phyloP scores from a whole-genome alignment of 2,113 vertebrate species.

The Gasterosteus aculeatus region DNA sequence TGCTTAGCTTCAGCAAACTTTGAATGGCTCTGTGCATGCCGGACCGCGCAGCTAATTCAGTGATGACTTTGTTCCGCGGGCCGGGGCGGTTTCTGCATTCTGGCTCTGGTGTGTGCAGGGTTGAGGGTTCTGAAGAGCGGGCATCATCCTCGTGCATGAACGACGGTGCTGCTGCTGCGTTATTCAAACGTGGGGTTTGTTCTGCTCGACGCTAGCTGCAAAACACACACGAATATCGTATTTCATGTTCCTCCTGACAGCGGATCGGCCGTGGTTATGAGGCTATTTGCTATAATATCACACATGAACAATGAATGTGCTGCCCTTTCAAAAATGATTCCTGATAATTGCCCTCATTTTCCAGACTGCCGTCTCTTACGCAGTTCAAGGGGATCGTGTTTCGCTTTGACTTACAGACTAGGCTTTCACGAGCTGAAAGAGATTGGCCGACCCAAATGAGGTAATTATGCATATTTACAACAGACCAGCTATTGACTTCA shows the following conservation, averaged over 20 bases:
- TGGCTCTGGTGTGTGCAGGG: not conserved
- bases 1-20: slow-evolving; percentile 19
- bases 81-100: slow-evolving; percentile 2
- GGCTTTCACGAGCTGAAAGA: slow-evolving; percentile 3
- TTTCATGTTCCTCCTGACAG: not conserved
- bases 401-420: slow-evolving; percentile 18
- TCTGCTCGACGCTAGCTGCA: not conserved
- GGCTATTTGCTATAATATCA: not conserved
- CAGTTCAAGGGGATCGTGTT: not conserved
- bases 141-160: not conserved
- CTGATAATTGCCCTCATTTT: slow-evolving; percentile 26
- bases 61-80: too few species aligned
- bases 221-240: not conserved
- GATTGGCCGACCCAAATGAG: not conserved
- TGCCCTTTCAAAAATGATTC: not conserved
- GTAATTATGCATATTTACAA: slow-evolving; percentile 33
- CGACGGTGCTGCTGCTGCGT: not conserved
- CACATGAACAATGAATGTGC: not conserved
- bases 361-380: not conserved
- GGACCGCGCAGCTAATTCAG: not conserved
- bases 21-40: not conserved
- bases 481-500: not conserved
- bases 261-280: not conserved
- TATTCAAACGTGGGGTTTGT: not conserved
- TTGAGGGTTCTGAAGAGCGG: slow-evolving; percentile 12